A percentile compares a stretch with the other conserved stretches of the same genome.
Conservation (phyloP, 2,888 invertebrate genomes). For the Cerceris ruficornis region DNA sequence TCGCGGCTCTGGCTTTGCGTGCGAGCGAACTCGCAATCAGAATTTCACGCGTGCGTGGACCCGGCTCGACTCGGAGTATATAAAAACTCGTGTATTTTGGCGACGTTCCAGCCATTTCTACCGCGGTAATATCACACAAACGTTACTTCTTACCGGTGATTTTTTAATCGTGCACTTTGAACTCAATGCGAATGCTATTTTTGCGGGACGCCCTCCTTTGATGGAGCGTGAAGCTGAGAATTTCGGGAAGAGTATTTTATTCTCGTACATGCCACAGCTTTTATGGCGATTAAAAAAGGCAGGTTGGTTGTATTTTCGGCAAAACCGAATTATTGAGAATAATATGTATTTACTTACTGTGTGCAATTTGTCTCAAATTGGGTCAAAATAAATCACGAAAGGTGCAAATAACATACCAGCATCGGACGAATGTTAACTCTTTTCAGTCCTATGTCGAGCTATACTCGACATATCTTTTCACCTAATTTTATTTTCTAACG, state of each 20-base stretch:
- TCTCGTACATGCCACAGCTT: neutral
- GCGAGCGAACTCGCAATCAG: slow-evolving; percentile 10
- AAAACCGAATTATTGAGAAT: neutral
- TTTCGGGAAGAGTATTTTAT: neutral
- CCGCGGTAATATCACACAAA: slow-evolving; percentile 8
- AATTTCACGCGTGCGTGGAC: slow-evolving; percentile 29
- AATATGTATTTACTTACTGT: too few species aligned
- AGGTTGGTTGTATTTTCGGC: neutral
- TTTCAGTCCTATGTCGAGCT: too few species aligned
- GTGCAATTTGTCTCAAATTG: too few species aligned
- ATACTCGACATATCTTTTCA: too few species aligned
- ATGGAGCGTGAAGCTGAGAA: neutral
- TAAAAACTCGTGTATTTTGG: slow-evolving; percentile 16
- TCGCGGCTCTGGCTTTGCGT: slow-evolving; percentile 27
- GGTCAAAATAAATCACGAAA: too few species aligned
- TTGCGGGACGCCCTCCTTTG: neutral
- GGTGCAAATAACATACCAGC: too few species aligned
- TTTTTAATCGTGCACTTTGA: neutral
- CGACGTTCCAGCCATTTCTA: slow-evolving; percentile 13
- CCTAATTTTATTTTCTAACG: too few species aligned
- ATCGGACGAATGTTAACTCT: too few species aligned
- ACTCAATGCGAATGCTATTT: neutral
- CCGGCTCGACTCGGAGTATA: neutral
- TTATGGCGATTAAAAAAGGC: neutral
- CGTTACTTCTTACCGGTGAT: slow-evolving; percentile 17